Evolutionary conservation across 2,113 vertebrate species (phyloP), one percentile per base, ranked within the genome.

Genomic region (Vidua chalybeata): DNA sequence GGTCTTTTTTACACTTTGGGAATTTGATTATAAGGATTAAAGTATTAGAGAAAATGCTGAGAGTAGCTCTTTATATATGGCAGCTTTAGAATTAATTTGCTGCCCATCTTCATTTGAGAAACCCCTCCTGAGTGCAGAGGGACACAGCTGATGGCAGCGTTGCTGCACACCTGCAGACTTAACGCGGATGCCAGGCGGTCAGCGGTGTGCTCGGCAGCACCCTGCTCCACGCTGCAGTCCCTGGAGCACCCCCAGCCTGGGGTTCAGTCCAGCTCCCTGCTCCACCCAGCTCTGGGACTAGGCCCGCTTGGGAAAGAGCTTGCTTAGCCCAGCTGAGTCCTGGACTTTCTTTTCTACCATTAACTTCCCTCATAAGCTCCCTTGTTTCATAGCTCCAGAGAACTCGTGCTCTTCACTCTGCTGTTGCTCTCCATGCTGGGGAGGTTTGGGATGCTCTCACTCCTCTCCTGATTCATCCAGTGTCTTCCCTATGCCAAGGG

Each of bases 111-210:
- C 15, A 2, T 31, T 28, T 43, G 62, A 35, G 71, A 23, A 30
- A 1, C 2, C 10, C 11, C 10, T 63, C 28, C 26, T 10, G 48
- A 72, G 2, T 2, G 17, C 51, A 10, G 17, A 46, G 35, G 27
- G 14, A 24, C 2, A 15, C 33, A 11, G 30, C 27, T 2, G 2
- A 26, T 0, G 15, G 48, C n/a, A n/a, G 0, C 22, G 10, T 23
- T 0, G 43, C 12, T 28, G 28, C 72, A 12, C 46, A 17, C 16
- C 6, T n/a, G 35, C 71, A 24, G 51, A 10, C 13, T 24, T 7
- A 1, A 1, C 0, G 0, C 4, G 3, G 35, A 17, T 51, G 30
- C 1, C 2, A 26, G 6, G 33, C 0, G 0, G 11, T 0, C 1
- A 48, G 30, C 6, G 5, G 2, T 0, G 2, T 2, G 8, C 35